Base-by-base conservation (phyloP, 2,797 vertebrate genomes). In the Gallinago nigripennis region DNA sequence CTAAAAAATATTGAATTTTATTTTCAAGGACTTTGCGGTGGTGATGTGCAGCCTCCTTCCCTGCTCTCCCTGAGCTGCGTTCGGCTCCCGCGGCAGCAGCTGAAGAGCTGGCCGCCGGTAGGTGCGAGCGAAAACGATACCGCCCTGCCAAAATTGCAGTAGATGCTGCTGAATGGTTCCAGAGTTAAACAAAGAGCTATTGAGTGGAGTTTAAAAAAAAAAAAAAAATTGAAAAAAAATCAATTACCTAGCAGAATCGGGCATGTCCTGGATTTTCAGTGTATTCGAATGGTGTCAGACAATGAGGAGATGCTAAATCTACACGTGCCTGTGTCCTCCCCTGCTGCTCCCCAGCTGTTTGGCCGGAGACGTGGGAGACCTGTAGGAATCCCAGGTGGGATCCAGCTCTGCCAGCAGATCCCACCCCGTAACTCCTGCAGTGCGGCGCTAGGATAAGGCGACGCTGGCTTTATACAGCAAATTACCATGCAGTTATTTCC, bases 101-200 rank as follows among this genome's bases (percentile, higher is more conserved):
- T 85, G 92, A 60, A 82, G 79, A 61, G 53, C n/a, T 31, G 8
- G 69, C 61, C 2, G 3, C 69, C 33, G 48, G 2, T 51, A 87
- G 89, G 84, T 79, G 66, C 1, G 6, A 82, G 70, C 16, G 80
- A 50, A 70, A 86, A 56, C 0, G 2, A n/a, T 45, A 30, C 66
- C 1, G 3, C 3, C 0, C 61, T 86, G 90, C 91, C 37, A 61
- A 20, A 31, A n/a, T 13, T 69, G 64, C 84, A 72, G 71, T 35
- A 39, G 79, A 77, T 87, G 84, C 92, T 95, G 91, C 91, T 63
- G 84, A 60, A 73, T 23, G 66, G 81, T 96, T 95, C 95, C 79
- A 85, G 79, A 87, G 56, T 31, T 25, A 41, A 56, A 96, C 92
- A 94, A 96, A 93, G 87, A 87, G 53, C 89, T 88, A 82, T 87